These are phyloP conservation scores for Gadus macrocephalus DNA, from an alignment of 2,113 vertebrate genomes.

Conservation along the genomic window DNA sequence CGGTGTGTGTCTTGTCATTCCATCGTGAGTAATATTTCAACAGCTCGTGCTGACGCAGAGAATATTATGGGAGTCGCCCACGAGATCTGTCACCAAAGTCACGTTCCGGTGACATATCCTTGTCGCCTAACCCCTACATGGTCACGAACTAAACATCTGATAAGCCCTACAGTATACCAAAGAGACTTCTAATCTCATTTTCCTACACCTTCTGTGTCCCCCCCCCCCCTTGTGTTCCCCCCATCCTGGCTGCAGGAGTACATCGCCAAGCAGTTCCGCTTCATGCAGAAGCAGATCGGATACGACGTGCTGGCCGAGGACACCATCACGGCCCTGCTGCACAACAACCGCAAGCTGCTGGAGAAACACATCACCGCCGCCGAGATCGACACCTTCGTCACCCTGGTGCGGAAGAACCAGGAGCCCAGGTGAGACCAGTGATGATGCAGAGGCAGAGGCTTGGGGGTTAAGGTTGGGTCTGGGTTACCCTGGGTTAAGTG, in stretches of 20 bases:
- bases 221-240: not conserved
- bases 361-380: constrained; percentile 98
- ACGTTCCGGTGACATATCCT: not conserved
- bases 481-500: not conserved
- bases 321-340: constrained; percentile 94
- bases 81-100: not conserved
- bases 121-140: too few relatives aligned
- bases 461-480: not conserved
- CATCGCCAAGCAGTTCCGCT: constrained; percentile 98
- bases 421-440: constrained; percentile 86
- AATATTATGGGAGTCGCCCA: not conserved
- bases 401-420: constrained; percentile 93
- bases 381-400: constrained; percentile 97
- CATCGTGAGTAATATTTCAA: too few relatives aligned
- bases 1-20: too few relatives aligned
- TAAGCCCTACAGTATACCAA: too few relatives aligned
- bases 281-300: constrained; percentile 99
- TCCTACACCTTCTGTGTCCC: not conserved
- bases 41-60: not conserved
- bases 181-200: not conserved
- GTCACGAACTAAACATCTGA: too few relatives aligned
- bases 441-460: not conserved
- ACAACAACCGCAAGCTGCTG: constrained; percentile 95
- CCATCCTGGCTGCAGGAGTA: constrained; percentile 80
- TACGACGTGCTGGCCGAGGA: constrained; percentile 97